phyloP scores from a whole-genome alignment of 2,888 invertebrate genomes.

The Ormia ochracea region DNA sequence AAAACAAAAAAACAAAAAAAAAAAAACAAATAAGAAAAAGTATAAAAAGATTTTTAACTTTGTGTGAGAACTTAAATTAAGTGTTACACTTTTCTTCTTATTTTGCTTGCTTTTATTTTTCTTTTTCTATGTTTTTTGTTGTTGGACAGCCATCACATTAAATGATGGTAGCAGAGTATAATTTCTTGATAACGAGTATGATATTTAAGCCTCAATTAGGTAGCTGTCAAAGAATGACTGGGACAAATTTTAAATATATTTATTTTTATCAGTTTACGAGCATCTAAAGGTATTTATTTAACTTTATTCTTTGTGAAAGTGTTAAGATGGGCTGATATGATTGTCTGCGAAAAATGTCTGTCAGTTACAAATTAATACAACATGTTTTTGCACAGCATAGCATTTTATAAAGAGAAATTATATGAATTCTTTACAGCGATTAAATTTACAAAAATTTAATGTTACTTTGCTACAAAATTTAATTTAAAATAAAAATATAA shows the following conservation, averaged over 20 bases:
- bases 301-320: background rate
- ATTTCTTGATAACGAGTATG: constrained; percentile 15
- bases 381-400: background rate
- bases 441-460: no score
- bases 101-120: background rate
- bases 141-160: constrained; percentile 24
- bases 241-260: constrained; percentile 24
- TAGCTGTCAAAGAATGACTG: constrained; percentile 16
- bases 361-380: background rate
- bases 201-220: constrained; percentile 35
- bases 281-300: background rate
- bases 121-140: no score
- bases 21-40: background rate
- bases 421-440: background rate
- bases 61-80: constrained; percentile 42
- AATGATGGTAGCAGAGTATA: constrained; percentile 15
- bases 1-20: background rate
- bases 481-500: no score
- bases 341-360: background rate
- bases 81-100: constrained; percentile 34
- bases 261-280: constrained; percentile 10
- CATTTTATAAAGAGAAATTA: background rate
- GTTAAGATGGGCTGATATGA: background rate
- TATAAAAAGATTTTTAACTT: constrained; percentile 40
- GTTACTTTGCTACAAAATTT: no score